A percentile compares a stretch with the other conserved stretches of the same genome.
These are phyloP conservation scores for Pogona vitticeps DNA, from an alignment of 2,113 vertebrate genomes.

Conservation along the genomic window DNA sequence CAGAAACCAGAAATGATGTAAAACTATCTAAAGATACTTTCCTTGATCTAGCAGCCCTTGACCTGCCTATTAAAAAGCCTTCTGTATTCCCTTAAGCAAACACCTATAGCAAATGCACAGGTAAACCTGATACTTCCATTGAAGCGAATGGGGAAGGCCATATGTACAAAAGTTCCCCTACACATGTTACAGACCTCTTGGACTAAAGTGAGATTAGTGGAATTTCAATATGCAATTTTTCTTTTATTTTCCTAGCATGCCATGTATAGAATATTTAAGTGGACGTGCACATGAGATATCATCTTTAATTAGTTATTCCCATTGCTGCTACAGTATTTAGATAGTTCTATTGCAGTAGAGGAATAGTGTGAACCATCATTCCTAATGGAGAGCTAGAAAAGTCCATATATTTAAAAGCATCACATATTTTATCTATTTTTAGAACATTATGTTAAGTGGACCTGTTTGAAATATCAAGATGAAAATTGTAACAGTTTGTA, in stretches of 20 bases:
- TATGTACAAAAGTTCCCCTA: not conserved
- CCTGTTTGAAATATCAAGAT: not conserved
- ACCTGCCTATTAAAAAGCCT: not conserved
- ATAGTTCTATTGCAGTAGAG: fast-evolving
- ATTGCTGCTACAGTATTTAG: not conserved
- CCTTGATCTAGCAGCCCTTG: not conserved
- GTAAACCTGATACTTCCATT: not conserved
- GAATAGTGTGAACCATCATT: fast-evolving
- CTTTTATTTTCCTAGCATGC: not conserved
- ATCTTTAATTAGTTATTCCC: not conserved
- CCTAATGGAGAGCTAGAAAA: not conserved
- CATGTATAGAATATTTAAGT: not conserved
- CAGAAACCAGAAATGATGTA: not conserved
- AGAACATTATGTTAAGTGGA: not conserved
- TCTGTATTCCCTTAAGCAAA: not conserved
- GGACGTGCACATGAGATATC: not conserved
- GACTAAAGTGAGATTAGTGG: not conserved
- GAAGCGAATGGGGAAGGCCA: not conserved
- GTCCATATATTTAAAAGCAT: not conserved
- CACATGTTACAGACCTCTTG: not conserved
- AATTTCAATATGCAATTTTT: not conserved
- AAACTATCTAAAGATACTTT: not conserved
- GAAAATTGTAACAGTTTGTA: not conserved
- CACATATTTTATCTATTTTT: not conserved
- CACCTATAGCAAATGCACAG: not conserved